A percentile compares a stretch with the other conserved stretches of the same genome.
Conservation (phyloP, 1,140 invertebrate species). For the Daktulosphaira vitifoliae region DNA sequence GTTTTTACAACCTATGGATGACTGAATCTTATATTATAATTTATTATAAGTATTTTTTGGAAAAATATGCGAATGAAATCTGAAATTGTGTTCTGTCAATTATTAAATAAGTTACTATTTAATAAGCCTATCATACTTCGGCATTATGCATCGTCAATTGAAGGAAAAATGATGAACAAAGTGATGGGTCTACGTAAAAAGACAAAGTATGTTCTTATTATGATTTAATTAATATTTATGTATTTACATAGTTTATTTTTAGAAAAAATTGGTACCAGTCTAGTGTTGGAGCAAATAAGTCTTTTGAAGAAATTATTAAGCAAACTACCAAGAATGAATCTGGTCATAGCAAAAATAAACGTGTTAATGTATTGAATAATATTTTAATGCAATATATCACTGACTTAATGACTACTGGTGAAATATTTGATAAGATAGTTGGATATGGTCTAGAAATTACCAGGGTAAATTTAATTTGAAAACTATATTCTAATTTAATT, state of each 20-base stretch:
- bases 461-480: slow-evolving; percentile 43
- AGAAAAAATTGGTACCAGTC: slow-evolving; percentile 18
- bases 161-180: slow-evolving; percentile 30
- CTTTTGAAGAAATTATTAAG: slow-evolving; percentile 9
- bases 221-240: not conserved
- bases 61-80: too few species aligned
- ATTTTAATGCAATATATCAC: slow-evolving; percentile 70
- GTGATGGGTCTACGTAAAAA: slow-evolving; percentile 11
- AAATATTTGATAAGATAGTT: slow-evolving; percentile 50
- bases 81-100: too few species aligned
- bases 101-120: too few species aligned
- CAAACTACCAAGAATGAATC: not conserved
- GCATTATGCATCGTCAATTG: slow-evolving; percentile 3
- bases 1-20: too few species aligned
- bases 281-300: slow-evolving; percentile 9
- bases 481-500: slow-evolving; percentile 29
- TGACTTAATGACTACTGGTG: slow-evolving; percentile 60
- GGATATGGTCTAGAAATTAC: slow-evolving; percentile 59
- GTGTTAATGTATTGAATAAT: slow-evolving; percentile 60
- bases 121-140: too few species aligned
- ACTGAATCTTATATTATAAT: too few species aligned
- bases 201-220: not conserved
- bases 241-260: not conserved
- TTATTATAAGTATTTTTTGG: too few species aligned
- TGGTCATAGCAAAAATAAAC: slow-evolving; percentile 34